Base-by-base conservation (phyloP, 2,113 vertebrate species). In the Ardeotis arabs region DNA sequence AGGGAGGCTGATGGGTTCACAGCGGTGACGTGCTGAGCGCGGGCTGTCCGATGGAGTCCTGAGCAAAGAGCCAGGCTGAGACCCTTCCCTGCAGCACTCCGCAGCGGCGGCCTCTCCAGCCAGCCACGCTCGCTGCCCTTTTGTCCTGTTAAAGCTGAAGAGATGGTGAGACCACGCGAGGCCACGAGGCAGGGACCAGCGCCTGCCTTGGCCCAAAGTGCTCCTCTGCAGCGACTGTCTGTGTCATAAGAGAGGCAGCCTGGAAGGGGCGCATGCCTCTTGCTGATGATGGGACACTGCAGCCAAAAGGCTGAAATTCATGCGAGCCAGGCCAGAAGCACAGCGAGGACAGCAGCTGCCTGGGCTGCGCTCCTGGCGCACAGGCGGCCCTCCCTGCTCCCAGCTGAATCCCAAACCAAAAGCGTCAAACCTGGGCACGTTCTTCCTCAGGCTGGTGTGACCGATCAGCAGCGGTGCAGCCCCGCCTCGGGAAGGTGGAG, bases 121-220 rank as follows among this genome's bases (percentile, higher is more conserved):
- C 41, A 41, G 45, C 45, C 45, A 47, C 1, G 8, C 24, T 25
- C 7, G 9, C 41, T 15, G 41, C 41, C 60, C 31, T 9, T 15
- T 12, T 19, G 28, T n/a, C 28, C 12, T 27, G 1, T 5, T 19
- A 7, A 16, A 68, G 45, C 55, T 25, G 33, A 24, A 20, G 23
- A 59, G 56, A 56, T 20, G 31, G 23, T 39, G 55, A 45, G 22
- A 10, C 63, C 41, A 9, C 22, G n/a, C 24, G 20, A 7, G 47
- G 15, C 31, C 6, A 3, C 0, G 14, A 18, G 55, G 62, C 53
- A 25, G 45, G 56, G 39, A 28, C 19, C 3, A 1, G 4, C 14
- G 33, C 33, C 39, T 33, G 47, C 47, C 64, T 60, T 60, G 47
- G 47, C 66, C 37, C 47, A 4, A 12, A 44, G 55, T 0, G 14